These are phyloP conservation scores for Platyrinchus mystaceus DNA, from an alignment of 2,797 vertebrate genomes.

Conservation along the genomic window DNA sequence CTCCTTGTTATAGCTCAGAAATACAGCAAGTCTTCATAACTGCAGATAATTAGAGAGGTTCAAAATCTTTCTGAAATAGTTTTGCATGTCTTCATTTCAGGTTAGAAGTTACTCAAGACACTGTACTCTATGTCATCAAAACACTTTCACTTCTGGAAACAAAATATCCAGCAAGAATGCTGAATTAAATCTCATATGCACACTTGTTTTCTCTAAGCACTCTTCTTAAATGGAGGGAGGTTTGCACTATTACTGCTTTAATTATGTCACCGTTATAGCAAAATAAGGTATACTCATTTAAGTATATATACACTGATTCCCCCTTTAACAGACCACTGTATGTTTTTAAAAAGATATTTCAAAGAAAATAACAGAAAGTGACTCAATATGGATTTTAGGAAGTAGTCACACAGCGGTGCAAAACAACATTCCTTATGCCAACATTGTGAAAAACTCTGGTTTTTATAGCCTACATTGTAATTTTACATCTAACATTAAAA, in stretches of 20 bases:
- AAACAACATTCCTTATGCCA: not conserved
- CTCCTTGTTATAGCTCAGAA: conserved; percentile 62
- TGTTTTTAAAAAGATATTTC: not conserved
- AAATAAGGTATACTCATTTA: not conserved
- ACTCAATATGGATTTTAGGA: not conserved
- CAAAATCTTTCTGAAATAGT: conserved; percentile 54
- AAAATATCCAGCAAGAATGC: not conserved
- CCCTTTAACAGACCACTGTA: not conserved
- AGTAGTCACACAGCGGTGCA: not conserved
- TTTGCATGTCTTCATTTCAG: conserved; percentile 40
- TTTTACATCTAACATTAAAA: not conserved
- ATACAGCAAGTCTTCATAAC: conserved; percentile 41
- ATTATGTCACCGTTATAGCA: not conserved
- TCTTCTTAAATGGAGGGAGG: not conserved
- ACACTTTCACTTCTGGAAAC: conserved; percentile 39
- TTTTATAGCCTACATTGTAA: not conserved
- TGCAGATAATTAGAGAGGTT: conserved; percentile 37
- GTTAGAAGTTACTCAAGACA: conserved; percentile 37
- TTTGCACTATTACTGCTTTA: not conserved
- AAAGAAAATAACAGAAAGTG: conserved; percentile 1
- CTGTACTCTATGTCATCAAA: not conserved
- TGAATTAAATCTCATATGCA: conserved; percentile 1
- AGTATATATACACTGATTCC: not conserved
- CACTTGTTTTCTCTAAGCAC: not conserved
- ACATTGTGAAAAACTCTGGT: not conserved